Base-by-base conservation (phyloP, 2,888 invertebrate genomes). In the Acholoe squamosa region DNA sequence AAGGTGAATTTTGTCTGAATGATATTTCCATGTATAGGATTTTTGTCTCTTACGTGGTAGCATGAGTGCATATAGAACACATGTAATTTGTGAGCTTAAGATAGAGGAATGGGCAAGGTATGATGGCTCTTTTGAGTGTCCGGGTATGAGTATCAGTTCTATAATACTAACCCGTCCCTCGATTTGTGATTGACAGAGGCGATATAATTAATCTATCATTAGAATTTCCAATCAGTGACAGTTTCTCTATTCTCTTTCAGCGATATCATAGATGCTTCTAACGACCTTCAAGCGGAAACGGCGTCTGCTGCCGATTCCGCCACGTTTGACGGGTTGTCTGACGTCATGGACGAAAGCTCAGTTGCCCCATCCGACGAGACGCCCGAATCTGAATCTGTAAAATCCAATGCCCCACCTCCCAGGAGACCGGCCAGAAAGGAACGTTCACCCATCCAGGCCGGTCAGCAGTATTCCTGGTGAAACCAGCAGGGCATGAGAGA, bases 381-480 rank as follows among this genome's bases (percentile, higher is more conserved):
- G n/a, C 28, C 31, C 19, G 54, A 51, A 0, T 54, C 86, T 22
- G 31, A n/a, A 22, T 1, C 43, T 28, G 7, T 43, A 19, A 52
- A 52, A 43, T 43, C 43, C 43, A 43, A 10, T 10, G 25, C 54
- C 28, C n/a, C 5, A 52, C 56, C 86, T 10, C 14, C 5, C 84
- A 52, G 28, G 56, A 86, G 25, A n/a, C 86, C 80, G 22, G 80
- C 80, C 34, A 33, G 80, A 16, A 80, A 25, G 28, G 86, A 86
- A 28, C 52, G 86, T 52, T 14, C 25, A n/a, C 86, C 86, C 22
- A 86, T 86, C 19, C 86, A 86, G 33, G 86, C 86, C 0, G 86
- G 86, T 12, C 86, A 86, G 22, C 86, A 86, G 86, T 86, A 86
- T 28, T 86, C 86, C 33, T 86, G 86, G 86, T 86, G 56, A 86